Conservation (phyloP, 2,888 invertebrate genomes). For the Eristalis intricaria region DNA sequence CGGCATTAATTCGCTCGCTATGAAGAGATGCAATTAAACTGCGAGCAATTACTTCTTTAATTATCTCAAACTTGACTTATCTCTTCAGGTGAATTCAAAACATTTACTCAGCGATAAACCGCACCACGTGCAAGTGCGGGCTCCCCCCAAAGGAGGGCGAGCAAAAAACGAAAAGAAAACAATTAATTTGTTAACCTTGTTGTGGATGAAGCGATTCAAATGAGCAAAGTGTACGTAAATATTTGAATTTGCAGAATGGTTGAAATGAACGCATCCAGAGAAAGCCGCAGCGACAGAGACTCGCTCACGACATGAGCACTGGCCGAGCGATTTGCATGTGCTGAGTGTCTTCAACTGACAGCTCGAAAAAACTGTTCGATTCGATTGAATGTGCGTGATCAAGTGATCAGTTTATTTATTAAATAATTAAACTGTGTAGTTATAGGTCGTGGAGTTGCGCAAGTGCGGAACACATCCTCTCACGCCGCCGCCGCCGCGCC, state of each 20-base stretch:
- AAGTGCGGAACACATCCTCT: conserved; percentile 16
- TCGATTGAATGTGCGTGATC: conserved; percentile 18
- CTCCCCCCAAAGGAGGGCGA: neutral
- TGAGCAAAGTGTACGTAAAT: neutral
- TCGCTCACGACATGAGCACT: neutral
- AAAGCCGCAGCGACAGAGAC: neutral
- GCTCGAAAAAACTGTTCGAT: neutral
- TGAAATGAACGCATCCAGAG: neutral
- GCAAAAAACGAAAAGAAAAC: neutral
- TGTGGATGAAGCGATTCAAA: neutral
- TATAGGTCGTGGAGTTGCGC: conserved; percentile 37
- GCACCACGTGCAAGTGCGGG: neutral
- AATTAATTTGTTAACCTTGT: conserved; percentile 46
- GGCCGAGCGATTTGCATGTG: neutral
- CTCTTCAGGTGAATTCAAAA: conserved; percentile 34
- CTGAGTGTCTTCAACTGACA: neutral
- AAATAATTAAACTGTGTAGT: conserved; percentile 31
- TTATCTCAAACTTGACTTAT: conserved; percentile 44
- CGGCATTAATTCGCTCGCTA: no score
- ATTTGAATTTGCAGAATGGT: neutral
- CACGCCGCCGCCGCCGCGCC: neutral
- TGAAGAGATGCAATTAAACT: conserved; percentile 21
- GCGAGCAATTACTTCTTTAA: conserved; percentile 11
- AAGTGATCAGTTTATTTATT: conserved; percentile 37
- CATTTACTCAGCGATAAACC: conserved; percentile 30